A percentile compares a stretch with the other conserved stretches of the same genome.
These are phyloP conservation scores for Aromia moschata DNA, from an alignment of 2,888 invertebrate genomes.

Conservation along the genomic window DNA sequence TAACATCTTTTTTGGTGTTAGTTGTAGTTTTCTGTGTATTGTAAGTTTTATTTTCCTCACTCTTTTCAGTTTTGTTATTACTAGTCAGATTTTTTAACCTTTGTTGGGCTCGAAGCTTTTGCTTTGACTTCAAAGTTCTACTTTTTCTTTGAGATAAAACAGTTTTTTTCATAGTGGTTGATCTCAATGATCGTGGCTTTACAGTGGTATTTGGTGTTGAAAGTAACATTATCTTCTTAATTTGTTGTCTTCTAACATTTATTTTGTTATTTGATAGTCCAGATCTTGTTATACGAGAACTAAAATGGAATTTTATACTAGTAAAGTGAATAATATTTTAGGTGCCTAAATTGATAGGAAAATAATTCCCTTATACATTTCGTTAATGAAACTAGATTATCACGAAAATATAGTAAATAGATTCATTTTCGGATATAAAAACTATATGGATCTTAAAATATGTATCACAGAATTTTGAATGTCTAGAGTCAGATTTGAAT, in stretches of 20 bases:
- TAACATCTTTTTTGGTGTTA: conserved; percentile 29
- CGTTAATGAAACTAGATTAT: too few species aligned
- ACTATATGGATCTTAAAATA: too few species aligned
- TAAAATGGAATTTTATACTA: conserved; percentile 21
- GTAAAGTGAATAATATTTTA: too few species aligned
- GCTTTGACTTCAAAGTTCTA: conserved; percentile 35
- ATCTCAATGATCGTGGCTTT: conserved; percentile 48
- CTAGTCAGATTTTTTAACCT: conserved; percentile 4
- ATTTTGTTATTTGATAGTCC: conserved; percentile 41
- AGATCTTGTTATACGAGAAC: conserved; percentile 52
- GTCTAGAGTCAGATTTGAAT: too few species aligned
- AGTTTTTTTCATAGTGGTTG: conserved; percentile 50
- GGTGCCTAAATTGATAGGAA: too few species aligned
- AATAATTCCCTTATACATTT: too few species aligned
- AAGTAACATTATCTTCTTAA: conserved; percentile 49
- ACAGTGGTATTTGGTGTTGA: conserved; percentile 45
- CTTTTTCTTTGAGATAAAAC: conserved; percentile 43
- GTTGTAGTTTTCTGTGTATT: conserved; percentile 1
- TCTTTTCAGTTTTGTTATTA: conserved; percentile 27
- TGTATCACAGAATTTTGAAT: too few species aligned
- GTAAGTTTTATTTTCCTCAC: not conserved
- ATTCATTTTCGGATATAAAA: too few species aligned
- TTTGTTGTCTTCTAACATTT: conserved; percentile 45
- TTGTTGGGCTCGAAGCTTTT: conserved; percentile 36
- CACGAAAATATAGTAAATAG: too few species aligned